phyloP scores from a whole-genome alignment of 92 coral and sea anemone species.

The Palythoa grandis region DNA sequence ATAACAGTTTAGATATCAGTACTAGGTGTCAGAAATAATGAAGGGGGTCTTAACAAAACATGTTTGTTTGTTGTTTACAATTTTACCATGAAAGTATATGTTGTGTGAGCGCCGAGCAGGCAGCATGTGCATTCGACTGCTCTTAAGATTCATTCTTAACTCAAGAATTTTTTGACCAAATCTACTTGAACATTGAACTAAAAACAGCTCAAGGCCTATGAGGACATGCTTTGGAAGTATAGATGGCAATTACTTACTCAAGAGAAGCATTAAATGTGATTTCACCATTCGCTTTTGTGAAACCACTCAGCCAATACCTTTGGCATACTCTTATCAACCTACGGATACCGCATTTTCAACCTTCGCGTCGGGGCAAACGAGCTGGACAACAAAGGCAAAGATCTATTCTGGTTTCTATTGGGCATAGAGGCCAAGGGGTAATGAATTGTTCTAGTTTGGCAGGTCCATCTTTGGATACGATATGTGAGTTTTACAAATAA shows the following conservation, averaged over 20 bases:
- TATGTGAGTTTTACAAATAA: neutral
- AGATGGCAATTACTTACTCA: neutral
- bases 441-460: neutral
- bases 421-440: neutral
- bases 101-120: neutral
- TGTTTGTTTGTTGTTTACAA: no score
- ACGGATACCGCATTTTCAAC: neutral
- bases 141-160: neutral
- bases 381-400: neutral
- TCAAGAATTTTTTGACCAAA: neutral
- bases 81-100: no score
- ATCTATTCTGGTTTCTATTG: no score
- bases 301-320: neutral
- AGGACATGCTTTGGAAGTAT: neutral
- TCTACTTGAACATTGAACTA: neutral
- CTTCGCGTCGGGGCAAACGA: neutral
- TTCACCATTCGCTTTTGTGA: neutral
- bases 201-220: neutral
- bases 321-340: neutral
- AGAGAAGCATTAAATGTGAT: conserved; percentile 1
- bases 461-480: neutral
- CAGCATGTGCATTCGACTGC: neutral
- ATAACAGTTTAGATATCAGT: no score
- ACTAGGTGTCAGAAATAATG: no score
- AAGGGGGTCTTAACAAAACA: no score